Base-by-base conservation (phyloP, 2,113 vertebrate genomes). In the Martes martes region DNA sequence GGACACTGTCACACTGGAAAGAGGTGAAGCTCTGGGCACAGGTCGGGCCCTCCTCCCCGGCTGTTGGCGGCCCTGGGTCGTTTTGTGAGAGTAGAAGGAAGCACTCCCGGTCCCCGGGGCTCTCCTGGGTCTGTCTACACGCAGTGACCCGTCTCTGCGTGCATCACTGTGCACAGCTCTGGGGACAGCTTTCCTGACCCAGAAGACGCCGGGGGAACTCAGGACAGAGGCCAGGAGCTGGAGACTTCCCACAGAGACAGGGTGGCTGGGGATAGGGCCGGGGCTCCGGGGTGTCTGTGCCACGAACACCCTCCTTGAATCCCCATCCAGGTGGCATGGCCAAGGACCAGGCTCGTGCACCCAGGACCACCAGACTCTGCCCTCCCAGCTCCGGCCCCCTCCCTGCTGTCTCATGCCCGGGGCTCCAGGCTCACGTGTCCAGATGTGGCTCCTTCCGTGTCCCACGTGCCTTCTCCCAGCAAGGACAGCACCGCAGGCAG, bases 11-110 rank as follows among this genome's bases (percentile, higher is more conserved):
- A 0, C 0, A 2, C 33, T 1, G 18, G 15, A 52, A 19, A 50
- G 23, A 9, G 0, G 24, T 18, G 8, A 57, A 33, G 7, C 7
- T 10, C 45, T 4, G n/a, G 28, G 28, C 6, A 2, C 2, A 18
- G 52, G 19, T 14, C 31, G 6, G 19, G 33, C 26, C 36, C 63
- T n/a, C 21, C 78, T 23, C 14, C 5, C 23, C 11, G 2, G 36
- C 36, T n/a, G 31, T 2, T 5, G 21, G 36, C 3, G 2, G 16
- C 18, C 67, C 80, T 31, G 59, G 0, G 8, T 47, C 0, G 5
- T 50, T 24, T 4, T 1, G 63, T 39, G 21, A 55, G 6, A 15
- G 16, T 6, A 7, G 1, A 28, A 47, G 47, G 47, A 59, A 19
- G 69, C 4, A 6, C 10, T 31, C 24, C n/a, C 1, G 1, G 6